phyloP scores from a whole-genome alignment of 2,888 invertebrate species.

The Diaperis boleti region DNA sequence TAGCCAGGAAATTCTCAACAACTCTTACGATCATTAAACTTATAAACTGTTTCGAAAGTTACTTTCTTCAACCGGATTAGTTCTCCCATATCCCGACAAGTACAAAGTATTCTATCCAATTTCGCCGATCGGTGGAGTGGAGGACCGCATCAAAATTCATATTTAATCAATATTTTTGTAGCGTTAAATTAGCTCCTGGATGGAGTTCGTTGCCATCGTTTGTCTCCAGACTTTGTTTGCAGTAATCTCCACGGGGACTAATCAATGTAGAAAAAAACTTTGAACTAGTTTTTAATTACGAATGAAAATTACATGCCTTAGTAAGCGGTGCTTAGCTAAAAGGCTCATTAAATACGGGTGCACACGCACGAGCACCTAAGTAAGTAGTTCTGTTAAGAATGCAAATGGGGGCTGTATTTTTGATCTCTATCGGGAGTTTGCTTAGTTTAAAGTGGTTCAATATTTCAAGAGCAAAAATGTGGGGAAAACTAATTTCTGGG shows the following conservation, averaged over 20 bases:
- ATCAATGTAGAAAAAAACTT: background rate
- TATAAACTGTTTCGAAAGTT: slow-evolving; percentile 25
- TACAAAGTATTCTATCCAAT: slow-evolving; percentile 23
- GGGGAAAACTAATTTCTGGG: no score
- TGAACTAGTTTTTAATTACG: slow-evolving; percentile 3
- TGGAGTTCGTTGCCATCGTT: no score
- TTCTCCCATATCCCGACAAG: slow-evolving; percentile 8
- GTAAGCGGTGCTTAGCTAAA: slow-evolving; percentile 4
- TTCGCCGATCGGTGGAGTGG: slow-evolving; percentile 10
- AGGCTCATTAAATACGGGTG: slow-evolving; percentile 3
- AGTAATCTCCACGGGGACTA: no score
- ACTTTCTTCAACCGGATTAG: slow-evolving; percentile 15
- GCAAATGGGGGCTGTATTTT: slow-evolving; percentile 24
- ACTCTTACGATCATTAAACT: slow-evolving; percentile 29
- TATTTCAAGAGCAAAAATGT: no score
- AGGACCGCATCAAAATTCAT: slow-evolving; percentile 26
- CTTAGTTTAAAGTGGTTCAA: no score
- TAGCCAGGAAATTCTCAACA: slow-evolving; percentile 31
- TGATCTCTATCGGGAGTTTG: slow-evolving; percentile 19
- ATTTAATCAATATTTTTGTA: slow-evolving; percentile 32
- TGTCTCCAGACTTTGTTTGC: no score
- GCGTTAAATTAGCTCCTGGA: slow-evolving; percentile 22
- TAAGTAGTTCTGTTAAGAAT: slow-evolving; percentile 17
- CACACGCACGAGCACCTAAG: slow-evolving; percentile 19
- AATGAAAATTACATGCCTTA: background rate